Evolutionary conservation across 2,113 vertebrate genomes (phyloP), one percentile per base, ranked within the genome.

Genomic region (Pseudois nayaur): DNA sequence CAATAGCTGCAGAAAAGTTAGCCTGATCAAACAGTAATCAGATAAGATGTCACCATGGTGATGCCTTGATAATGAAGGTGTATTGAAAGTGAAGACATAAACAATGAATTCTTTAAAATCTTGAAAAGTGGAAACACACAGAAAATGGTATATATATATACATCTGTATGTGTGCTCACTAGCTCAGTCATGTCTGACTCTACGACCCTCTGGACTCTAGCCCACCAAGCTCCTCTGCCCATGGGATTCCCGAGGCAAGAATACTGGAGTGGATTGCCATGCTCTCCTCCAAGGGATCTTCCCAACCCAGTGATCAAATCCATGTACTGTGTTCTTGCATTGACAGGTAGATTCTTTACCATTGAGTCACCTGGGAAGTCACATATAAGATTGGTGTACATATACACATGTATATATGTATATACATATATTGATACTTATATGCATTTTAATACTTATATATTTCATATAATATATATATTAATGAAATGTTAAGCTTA

Each of bases 31-130:
- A 78, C 7, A 87, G 27, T 59, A 84, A 94, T 95, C 45, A 95
- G 45, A 45, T 84, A 97, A 62, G 33, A 36, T 14, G 85, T 97
- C 90, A 55, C 76, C 71, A 92, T 94, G 87, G 76, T 31, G 88
- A 97, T 25, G 59, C 48, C 84, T 78, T 55, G 88, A 82, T 62
- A 82, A 95, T 96, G 57, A 89, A 6, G 52, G 52, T 40, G 13
- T 52, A 40, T 40, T 84, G 60, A 17, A 92, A 96, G 94, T 43
- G 59, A 85, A 92, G 33, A 74, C 15, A 78, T 94, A 40, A 0
- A 84, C 64, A 25, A 62, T 87, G 62, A 64, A 87, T 48, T 64
- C 7, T 91, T 93, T 36, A 43, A 16, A 89, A 74, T 89, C n/a
- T 29, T 83, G 13, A 83, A 83, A 89, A 94, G 5, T 57, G 14